phyloP scores from a whole-genome alignment of 2,113 vertebrate species.

The Pristiophorus japonicus region DNA sequence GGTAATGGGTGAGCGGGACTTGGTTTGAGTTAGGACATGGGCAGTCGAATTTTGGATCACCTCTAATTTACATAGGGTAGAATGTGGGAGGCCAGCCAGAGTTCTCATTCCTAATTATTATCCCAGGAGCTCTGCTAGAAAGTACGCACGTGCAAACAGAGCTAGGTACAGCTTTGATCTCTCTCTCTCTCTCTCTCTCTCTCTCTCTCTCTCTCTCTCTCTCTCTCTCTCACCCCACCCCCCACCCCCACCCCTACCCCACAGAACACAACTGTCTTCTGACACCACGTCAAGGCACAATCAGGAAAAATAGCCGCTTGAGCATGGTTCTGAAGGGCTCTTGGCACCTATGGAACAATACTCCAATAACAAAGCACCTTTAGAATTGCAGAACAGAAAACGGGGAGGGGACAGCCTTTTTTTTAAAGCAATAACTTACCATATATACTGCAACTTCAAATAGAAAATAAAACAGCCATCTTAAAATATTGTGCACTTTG shows the following conservation, averaged over 20 bases:
- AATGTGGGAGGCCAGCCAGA: background rate
- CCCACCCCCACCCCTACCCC: too few relatives aligned
- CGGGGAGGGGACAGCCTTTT: background rate
- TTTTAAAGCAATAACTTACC: background rate
- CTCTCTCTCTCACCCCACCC: background rate
- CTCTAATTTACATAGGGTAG: too few relatives aligned
- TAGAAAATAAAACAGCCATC: background rate
- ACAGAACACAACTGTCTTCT: background rate
- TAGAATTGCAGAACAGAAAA: too few relatives aligned
- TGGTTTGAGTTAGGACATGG: too few relatives aligned
- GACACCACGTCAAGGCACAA: background rate
- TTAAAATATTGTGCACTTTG: background rate
- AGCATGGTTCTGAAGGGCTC: too few relatives aligned
- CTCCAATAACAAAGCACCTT: too few relatives aligned
- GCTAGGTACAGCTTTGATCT: background rate
- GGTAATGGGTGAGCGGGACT: too few relatives aligned
- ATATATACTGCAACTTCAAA: background rate
- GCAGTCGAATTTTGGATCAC: too few relatives aligned
- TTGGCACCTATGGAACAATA: too few relatives aligned
- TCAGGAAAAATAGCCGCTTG: background rate
- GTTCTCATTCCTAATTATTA: background rate
- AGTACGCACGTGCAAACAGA: background rate
- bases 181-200: background rate
- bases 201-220: background rate
- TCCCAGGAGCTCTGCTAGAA: background rate